Percentiles rank a stretch among this genome's conserved stretches.
phyloP scores from a whole-genome alignment of 2,113 vertebrate genomes.

The Peromyscus leucopus region DNA sequence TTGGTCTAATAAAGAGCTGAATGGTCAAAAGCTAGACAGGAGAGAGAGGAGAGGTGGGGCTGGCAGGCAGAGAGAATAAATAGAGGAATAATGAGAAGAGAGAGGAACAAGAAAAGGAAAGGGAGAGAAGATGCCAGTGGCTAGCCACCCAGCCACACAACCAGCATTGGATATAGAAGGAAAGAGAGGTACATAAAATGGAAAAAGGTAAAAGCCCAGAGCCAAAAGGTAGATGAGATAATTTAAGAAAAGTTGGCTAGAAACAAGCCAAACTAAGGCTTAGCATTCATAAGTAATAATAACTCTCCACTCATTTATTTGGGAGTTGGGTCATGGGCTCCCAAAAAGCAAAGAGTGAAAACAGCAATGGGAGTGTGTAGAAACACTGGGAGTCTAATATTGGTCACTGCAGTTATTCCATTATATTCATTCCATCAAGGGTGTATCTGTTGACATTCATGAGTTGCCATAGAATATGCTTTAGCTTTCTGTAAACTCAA shows the following conservation, averaged over 20 bases:
- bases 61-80: no score
- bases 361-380: background rate
- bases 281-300: background rate
- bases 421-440: background rate
- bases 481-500: background rate
- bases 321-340: background rate
- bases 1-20: no score
- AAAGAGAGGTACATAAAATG: no score
- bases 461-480: background rate
- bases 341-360: background rate
- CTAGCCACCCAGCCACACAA: no score
- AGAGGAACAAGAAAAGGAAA: no score
- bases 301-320: background rate
- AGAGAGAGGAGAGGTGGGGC: no score
- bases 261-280: background rate
- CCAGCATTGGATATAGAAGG: no score
- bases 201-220: no score
- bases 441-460: background rate
- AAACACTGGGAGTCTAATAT: background rate
- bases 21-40: no score
- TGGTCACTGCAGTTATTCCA: background rate
- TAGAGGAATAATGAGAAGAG: no score
- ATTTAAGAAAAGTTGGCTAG: background rate
- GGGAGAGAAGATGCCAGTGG: no score
- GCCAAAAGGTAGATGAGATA: no score